Evolutionary conservation across 2,797 vertebrate species (phyloP).

Genomic region (Hydrophis major): DNA sequence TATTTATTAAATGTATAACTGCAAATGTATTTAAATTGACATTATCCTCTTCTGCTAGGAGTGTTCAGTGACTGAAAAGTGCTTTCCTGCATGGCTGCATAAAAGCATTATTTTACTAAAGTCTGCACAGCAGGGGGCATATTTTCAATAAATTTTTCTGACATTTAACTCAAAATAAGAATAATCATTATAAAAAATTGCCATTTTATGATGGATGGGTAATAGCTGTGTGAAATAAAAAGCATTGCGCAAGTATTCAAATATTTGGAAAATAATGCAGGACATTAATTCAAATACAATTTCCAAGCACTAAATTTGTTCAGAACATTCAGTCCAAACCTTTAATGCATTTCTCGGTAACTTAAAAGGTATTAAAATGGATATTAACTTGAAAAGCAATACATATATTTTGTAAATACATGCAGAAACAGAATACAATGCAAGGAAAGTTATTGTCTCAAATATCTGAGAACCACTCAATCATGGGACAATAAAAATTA

Average conservation of each 20-base stretch:
- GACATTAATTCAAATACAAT: background rate
- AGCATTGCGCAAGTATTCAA: background rate
- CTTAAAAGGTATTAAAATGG: background rate
- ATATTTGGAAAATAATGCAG: background rate
- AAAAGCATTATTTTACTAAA: background rate
- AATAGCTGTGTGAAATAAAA: background rate
- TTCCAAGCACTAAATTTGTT: background rate
- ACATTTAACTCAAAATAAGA: background rate
- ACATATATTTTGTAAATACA: background rate
- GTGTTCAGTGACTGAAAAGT: background rate
- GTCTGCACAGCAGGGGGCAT: background rate
- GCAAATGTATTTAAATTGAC: background rate
- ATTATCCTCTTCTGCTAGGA: background rate
- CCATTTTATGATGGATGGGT: background rate
- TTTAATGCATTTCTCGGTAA: background rate
- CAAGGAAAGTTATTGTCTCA: background rate
- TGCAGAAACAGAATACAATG: background rate
- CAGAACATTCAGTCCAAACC: background rate
- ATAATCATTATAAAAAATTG: background rate
- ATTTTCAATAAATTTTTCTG: background rate
- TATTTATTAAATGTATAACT: background rate
- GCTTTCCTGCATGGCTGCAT: background rate
- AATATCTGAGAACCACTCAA: background rate
- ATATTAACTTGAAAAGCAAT: background rate
- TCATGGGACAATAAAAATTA: background rate